Percentiles rank a stretch among this genome's conserved stretches.
Conservation (phyloP, 2,888 invertebrate genomes). For the Lasioglossum pauxillum region DNA sequence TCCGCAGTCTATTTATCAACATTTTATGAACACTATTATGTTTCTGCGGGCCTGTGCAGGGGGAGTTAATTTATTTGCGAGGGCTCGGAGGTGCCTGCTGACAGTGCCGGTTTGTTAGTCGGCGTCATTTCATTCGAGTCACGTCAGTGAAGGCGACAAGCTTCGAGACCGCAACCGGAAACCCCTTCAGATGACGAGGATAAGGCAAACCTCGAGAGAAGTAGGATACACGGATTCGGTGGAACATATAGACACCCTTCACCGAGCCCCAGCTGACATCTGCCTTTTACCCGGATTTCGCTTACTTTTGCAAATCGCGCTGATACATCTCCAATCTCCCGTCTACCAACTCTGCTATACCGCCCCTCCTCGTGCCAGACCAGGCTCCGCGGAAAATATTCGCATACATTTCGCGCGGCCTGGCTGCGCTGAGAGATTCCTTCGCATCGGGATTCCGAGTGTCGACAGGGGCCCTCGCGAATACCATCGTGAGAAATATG, state of each 20-base stretch:
- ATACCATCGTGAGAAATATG: constrained; percentile 13
- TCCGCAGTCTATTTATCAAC: background rate
- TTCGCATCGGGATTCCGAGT: constrained; percentile 4
- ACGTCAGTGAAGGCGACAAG: background rate
- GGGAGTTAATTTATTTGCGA: background rate
- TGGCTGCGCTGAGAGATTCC: constrained; percentile 16
- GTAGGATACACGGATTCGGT: constrained; percentile 43
- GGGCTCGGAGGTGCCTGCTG: background rate
- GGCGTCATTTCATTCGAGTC: background rate
- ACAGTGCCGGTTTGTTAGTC: background rate
- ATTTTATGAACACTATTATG: background rate
- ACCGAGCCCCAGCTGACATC: constrained; percentile 73
- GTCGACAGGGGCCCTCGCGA: background rate
- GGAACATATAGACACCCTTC: constrained; percentile 47
- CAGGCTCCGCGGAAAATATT: constrained; percentile 71
- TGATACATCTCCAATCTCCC: constrained; percentile 70
- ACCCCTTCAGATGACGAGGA: constrained; percentile 41
- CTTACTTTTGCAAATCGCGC: constrained; percentile 71
- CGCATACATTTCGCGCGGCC: constrained; percentile 70
- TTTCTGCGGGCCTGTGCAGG: background rate
- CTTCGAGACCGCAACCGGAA: constrained; percentile 10
- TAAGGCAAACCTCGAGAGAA: constrained; percentile 51
- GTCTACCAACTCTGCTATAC: background rate
- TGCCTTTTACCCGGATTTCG: constrained; percentile 70
- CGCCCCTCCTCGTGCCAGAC: background rate